Evolutionary conservation across 1,140 invertebrate genomes (phyloP).

Genomic region (Drosophila nebulosa): DNA sequence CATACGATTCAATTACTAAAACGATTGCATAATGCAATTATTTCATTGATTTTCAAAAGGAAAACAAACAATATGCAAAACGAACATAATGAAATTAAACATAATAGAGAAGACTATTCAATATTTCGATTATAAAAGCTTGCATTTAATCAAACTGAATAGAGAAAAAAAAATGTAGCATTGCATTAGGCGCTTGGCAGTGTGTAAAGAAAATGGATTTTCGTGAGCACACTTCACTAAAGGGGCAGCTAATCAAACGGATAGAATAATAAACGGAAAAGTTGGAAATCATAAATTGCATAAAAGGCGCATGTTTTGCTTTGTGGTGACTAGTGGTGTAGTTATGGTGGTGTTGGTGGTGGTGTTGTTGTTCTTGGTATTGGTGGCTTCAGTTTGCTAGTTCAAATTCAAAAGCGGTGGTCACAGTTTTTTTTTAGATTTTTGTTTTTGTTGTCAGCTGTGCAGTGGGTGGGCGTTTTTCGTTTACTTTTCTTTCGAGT

Average conservation of each 20-base stretch:
- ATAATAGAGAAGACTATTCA: conserved; percentile 47
- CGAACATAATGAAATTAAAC: conserved; percentile 50
- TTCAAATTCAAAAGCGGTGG: conserved; percentile 63
- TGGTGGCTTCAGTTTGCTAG: conserved; percentile 38
- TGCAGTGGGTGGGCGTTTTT: conserved; percentile 45
- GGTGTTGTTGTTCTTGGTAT: neutral
- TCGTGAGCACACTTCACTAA: neutral
- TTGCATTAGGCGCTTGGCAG: conserved; percentile 1
- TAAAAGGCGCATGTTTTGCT: conserved; percentile 20
- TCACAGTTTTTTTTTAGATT: conserved; percentile 49
- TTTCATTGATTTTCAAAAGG: conserved; percentile 18
- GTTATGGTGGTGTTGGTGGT: conserved; percentile 23
- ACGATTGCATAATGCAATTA: conserved; percentile 8
- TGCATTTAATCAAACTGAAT: too few relatives aligned
- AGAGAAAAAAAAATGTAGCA: conserved; percentile 15
- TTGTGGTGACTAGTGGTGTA: conserved; percentile 8
- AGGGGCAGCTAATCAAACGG: neutral
- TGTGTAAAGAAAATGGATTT: neutral
- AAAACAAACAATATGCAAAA: conserved; percentile 71
- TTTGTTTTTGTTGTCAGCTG: conserved; percentile 12
- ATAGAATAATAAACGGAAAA: conserved; percentile 2
- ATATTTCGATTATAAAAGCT: conserved; percentile 43
- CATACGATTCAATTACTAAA: conserved; percentile 43
- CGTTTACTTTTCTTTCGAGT: conserved; percentile 13
- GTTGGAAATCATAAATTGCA: conserved; percentile 33